Percentiles rank a stretch among this genome's conserved stretches.
phyloP scores from a whole-genome alignment of 2,888 invertebrate species.

The Vesta saturnalis region DNA sequence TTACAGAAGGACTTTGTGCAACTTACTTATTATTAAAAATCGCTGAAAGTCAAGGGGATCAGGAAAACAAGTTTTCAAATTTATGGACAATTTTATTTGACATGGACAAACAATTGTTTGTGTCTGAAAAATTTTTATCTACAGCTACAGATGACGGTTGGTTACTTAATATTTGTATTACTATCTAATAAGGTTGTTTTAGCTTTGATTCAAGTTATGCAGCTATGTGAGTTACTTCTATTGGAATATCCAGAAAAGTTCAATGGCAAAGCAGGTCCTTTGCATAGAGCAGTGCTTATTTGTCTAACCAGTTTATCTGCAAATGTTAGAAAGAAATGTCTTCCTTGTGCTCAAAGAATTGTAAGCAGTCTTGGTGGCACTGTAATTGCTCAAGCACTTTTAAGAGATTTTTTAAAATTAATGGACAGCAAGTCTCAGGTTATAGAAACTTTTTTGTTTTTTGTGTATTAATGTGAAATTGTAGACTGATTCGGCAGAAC shows the following conservation, averaged over 20 bases:
- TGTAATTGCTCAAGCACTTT: conserved; percentile 69
- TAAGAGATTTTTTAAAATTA: conserved; percentile 73
- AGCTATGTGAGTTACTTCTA: conserved; percentile 77
- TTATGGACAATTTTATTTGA: conserved; percentile 79
- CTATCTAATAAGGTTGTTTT: conserved; percentile 44
- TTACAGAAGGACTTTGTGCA: conserved; percentile 78
- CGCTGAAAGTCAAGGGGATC: conserved; percentile 62
- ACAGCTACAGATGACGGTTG: conserved; percentile 75
- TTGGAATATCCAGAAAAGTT: conserved; percentile 75
- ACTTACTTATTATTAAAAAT: conserved; percentile 74
- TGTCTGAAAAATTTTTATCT: conserved; percentile 82
- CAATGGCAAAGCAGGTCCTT: conserved; percentile 71
- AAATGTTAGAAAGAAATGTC: conserved; percentile 71
- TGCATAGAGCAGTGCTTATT: conserved; percentile 77
- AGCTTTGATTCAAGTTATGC: conserved; percentile 76
- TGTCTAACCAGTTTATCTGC: conserved; percentile 73
- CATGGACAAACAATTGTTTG: conserved; percentile 80
- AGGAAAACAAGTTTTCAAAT: conserved; percentile 64
- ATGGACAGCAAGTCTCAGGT: conserved; percentile 70
- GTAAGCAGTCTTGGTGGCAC: conserved; percentile 70
- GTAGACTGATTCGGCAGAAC: conserved; percentile 22
- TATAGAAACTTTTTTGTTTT: background rate
- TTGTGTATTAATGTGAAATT: background rate
- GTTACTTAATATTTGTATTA: conserved; percentile 14
- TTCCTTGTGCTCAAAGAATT: conserved; percentile 69